These are phyloP conservation scores for Sylvia atricapilla DNA, from an alignment of 2,113 vertebrate genomes.

Conservation along the genomic window DNA sequence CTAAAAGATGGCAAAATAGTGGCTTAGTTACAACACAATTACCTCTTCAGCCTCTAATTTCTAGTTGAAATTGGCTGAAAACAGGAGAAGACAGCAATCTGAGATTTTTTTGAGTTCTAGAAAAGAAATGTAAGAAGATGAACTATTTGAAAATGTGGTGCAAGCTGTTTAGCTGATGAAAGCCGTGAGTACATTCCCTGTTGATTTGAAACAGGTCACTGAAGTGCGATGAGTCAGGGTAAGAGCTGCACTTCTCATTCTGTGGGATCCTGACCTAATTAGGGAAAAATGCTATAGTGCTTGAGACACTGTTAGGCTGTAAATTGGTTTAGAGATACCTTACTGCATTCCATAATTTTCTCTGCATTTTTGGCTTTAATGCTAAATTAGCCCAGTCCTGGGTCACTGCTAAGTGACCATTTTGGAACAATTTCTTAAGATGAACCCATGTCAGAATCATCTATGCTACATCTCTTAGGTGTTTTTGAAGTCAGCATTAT, in stretches of 20 bases:
- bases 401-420: not conserved
- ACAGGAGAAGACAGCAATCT: not conserved
- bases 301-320: not conserved
- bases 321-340: not conserved
- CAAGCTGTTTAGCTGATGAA: not conserved
- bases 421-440: not conserved
- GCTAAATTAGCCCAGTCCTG: not conserved
- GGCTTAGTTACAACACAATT: not conserved
- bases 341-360: not conserved
- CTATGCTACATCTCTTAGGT: not conserved
- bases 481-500: not conserved
- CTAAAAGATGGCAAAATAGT: not conserved
- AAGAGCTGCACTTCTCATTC: not conserved
- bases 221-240: not conserved
- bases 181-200: not conserved
- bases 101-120: not conserved
- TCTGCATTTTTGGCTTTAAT: not conserved
- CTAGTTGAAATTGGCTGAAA: not conserved
- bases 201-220: not conserved
- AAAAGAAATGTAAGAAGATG: not conserved
- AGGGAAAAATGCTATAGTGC: not conserved
- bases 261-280: not conserved
- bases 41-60: not conserved
- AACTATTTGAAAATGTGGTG: not conserved
- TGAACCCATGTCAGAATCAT: not conserved